A percentile compares a stretch with the other conserved stretches of the same genome.
Conservation (phyloP, 2,888 invertebrate species). For the Rhagophthalmus giganteus region DNA sequence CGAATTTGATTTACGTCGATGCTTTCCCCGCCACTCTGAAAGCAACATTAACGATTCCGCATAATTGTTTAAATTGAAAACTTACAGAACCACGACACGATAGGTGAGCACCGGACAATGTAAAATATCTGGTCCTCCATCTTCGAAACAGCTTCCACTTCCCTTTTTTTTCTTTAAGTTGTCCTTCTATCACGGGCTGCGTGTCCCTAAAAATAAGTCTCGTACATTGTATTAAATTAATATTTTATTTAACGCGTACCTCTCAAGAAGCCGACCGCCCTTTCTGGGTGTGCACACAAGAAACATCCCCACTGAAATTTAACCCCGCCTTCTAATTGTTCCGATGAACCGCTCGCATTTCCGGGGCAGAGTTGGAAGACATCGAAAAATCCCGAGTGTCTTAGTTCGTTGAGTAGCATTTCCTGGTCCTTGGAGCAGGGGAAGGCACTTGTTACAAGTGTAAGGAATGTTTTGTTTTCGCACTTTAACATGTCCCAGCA, state of each 20-base stretch:
- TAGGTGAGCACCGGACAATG: slow-evolving; percentile 87
- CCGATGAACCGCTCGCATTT: slow-evolving; percentile 55
- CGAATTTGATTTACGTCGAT: slow-evolving; percentile 93
- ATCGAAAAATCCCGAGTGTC: slow-evolving; percentile 87
- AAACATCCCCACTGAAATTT: slow-evolving; percentile 85
- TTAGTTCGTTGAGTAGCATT: slow-evolving; percentile 79
- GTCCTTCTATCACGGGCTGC: slow-evolving; percentile 87
- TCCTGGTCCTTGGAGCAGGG: slow-evolving; percentile 91
- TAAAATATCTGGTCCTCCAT: slow-evolving; percentile 94
- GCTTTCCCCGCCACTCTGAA: slow-evolving; percentile 80
- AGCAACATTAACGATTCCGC: slow-evolving; percentile 1
- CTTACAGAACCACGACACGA: slow-evolving; percentile 83
- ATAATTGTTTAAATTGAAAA: slow-evolving; percentile 32
- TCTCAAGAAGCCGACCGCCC: slow-evolving; percentile 80
- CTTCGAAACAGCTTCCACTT: slow-evolving; percentile 88
- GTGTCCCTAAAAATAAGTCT: slow-evolving; percentile 61
- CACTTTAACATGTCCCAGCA: slow-evolving; percentile 95
- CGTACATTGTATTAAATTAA: slow-evolving; percentile 6
- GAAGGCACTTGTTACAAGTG: slow-evolving; percentile 92
- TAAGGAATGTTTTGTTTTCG: slow-evolving; percentile 85
- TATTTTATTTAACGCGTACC: slow-evolving; percentile 46
- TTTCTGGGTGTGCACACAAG: slow-evolving; percentile 89
- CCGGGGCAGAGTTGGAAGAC: slow-evolving; percentile 80
- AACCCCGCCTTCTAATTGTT: slow-evolving; percentile 60
- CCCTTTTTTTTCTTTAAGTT: slow-evolving; percentile 89